A percentile compares a stretch with the other conserved stretches of the same genome.
phyloP scores from a whole-genome alignment of 2,888 invertebrate species.

The Linyphia triangularis region DNA sequence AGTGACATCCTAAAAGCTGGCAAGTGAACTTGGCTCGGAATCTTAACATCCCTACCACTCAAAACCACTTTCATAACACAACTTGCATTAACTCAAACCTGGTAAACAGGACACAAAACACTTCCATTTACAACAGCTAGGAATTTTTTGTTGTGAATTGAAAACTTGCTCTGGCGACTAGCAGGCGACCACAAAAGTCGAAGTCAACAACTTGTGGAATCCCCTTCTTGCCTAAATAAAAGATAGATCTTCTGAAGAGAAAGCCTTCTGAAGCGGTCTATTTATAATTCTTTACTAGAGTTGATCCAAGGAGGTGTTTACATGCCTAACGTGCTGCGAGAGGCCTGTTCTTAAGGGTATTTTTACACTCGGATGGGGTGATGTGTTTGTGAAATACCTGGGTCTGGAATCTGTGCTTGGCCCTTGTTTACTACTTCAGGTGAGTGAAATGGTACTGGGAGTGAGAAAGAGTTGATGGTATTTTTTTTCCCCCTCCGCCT shows the following conservation, averaged over 20 bases:
- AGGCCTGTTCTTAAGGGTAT: not conserved
- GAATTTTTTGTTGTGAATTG: not conserved
- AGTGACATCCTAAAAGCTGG: too few species aligned
- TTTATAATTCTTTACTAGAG: not conserved
- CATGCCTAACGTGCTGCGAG: slow-evolving; percentile 4
- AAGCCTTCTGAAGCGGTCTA: not conserved
- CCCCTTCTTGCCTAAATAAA: not conserved
- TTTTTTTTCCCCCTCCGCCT: too few species aligned
- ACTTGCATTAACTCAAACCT: too few species aligned
- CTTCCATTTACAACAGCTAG: not conserved
- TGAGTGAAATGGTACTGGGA: too few species aligned
- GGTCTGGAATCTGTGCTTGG: too few species aligned
- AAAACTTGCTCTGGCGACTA: slow-evolving; percentile 17
- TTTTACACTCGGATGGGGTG: not conserved
- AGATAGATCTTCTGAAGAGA: not conserved
- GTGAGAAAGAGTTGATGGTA: too few species aligned
- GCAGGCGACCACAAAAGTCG: not conserved
- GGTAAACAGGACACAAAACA: too few species aligned
- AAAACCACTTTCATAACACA: too few species aligned
- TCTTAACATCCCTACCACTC: too few species aligned
- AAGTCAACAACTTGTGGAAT: slow-evolving; percentile 33
- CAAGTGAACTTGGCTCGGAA: too few species aligned
- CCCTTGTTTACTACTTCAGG: too few species aligned
- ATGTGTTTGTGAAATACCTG: not conserved
- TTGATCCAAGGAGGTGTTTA: slow-evolving; percentile 15